Base-by-base conservation (phyloP, 2,888 invertebrate genomes). In the Melitaea athalia region DNA sequence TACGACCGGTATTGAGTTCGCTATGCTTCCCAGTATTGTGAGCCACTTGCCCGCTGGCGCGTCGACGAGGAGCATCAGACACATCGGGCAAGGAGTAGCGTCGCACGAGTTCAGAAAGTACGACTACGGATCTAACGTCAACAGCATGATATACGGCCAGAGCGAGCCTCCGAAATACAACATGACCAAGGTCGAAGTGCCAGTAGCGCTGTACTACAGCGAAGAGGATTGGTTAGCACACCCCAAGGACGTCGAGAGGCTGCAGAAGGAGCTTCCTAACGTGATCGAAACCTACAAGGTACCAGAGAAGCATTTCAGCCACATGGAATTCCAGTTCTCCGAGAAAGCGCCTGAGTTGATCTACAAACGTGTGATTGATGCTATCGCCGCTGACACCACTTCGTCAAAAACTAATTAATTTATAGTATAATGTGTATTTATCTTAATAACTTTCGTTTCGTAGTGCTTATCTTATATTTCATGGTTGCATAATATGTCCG, bases 141-240 rank as follows among this genome's bases (percentile, higher is more conserved):
- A 93, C 79, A 66, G 78, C 74, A 71, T 81, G 71, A 84, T 88
- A 47, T 93, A 93, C 76, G 92, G 90, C 5, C 77, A 76, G 38
- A 73, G 72, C 11, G 74, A 79, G 73, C 86, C 93, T 0, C 89
- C 91, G 0, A 83, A 81, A 52, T 93, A 89, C 81, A 80, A 90
- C 65, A 76, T 93, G 77, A 75, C 81, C 12, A 80, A 84, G 50
- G 91, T 93, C n/a, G 78, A 76, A 33, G 85, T 81, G 0, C 93
- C 93, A 0, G 89, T 93, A 24, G 81, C 80, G 1, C 75, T 93
- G 61, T 90, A 87, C 83, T 86, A 85, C 81, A 86, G 88, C 68
- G 84, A 86, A 15, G 94, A 95, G 59, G 97, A 97, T 85, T 95
- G 95, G 94, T 84, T 97, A 62, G 93, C 95, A 17, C 88, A 93